These are phyloP conservation scores for Rhodeus uyekii DNA, from an alignment of 2,797 vertebrate species.

Conservation along the genomic window DNA sequence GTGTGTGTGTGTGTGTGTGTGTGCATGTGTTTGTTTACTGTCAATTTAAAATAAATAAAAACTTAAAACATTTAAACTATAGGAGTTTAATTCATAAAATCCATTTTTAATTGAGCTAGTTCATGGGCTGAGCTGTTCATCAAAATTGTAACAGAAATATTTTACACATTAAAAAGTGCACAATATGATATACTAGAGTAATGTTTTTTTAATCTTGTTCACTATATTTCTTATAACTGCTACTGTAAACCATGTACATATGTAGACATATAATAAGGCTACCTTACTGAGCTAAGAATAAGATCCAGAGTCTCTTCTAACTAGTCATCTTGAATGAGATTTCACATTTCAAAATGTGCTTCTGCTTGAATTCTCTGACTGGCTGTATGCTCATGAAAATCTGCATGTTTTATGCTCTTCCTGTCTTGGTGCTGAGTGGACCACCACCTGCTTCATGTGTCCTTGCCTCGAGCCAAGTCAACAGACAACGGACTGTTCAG, in stretches of 20 bases:
- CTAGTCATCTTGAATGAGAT: slow-evolving; percentile 38
- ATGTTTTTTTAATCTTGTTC: not conserved
- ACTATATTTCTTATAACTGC: not conserved
- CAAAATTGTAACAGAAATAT: not conserved
- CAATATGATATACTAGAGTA: not conserved
- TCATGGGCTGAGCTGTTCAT: not conserved
- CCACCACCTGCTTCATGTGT: slow-evolving; percentile 57
- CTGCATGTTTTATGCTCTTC: slow-evolving; percentile 54
- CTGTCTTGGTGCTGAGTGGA: slow-evolving; percentile 51
- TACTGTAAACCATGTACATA: not conserved
- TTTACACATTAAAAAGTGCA: not conserved
- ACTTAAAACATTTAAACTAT: not conserved
- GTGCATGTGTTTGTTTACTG: not conserved
- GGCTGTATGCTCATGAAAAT: slow-evolving; percentile 46
- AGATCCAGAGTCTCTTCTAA: not conserved
- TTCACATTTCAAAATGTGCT: slow-evolving; percentile 31
- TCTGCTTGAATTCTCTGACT: slow-evolving; percentile 39
- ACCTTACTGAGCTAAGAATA: not conserved
- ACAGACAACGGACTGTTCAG: slow-evolving; percentile 54
- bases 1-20: too few species aligned
- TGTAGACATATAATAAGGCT: not conserved
- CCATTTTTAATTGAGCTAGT: not conserved
- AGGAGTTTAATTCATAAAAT: not conserved
- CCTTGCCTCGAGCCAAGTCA: slow-evolving; percentile 58
- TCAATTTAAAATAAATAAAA: not conserved